Conservation (phyloP, 1,140 invertebrate species). For the Trichogramma pretiosum region DNA sequence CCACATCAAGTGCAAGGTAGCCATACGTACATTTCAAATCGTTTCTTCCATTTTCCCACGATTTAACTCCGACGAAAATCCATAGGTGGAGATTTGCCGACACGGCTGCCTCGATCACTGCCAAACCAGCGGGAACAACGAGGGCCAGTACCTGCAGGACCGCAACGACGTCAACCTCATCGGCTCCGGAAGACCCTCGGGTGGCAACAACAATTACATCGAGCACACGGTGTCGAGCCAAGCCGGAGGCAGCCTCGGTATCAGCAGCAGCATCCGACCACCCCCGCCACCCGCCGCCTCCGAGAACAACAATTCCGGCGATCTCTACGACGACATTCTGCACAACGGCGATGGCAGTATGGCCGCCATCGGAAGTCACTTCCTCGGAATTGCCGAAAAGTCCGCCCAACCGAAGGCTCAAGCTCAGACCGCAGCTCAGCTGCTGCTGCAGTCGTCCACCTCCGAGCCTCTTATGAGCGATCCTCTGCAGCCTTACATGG, state of each 20-base stretch:
- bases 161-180: slow-evolving; percentile 36
- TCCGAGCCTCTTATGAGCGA: slow-evolving; percentile 35
- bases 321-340: slow-evolving; percentile 37
- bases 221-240: neutral
- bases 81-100: slow-evolving; percentile 73
- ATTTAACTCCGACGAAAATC: slow-evolving; percentile 11
- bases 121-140: slow-evolving; percentile 47
- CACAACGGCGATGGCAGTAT: slow-evolving; percentile 48
- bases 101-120: slow-evolving; percentile 86
- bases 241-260: no score
- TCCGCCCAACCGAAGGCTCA: slow-evolving; percentile 37
- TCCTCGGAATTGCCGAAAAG: slow-evolving; percentile 36
- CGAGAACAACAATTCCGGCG: no score
- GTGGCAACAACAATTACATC: neutral
- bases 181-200: slow-evolving; percentile 37
- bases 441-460: slow-evolving; percentile 28
- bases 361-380: slow-evolving; percentile 37
- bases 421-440: no score
- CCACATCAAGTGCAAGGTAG: slow-evolving; percentile 84
- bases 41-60: no score
- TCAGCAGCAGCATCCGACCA: slow-evolving; percentile 1
- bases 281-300: no score
- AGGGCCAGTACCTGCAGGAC: slow-evolving; percentile 37
- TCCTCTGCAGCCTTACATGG: slow-evolving; percentile 35
- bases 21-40: no score